A percentile compares a stretch with the other conserved stretches of the same genome.
These are phyloP conservation scores for Gymnothorax javanicus DNA, from an alignment of 2,797 vertebrate genomes.

Conservation along the genomic window DNA sequence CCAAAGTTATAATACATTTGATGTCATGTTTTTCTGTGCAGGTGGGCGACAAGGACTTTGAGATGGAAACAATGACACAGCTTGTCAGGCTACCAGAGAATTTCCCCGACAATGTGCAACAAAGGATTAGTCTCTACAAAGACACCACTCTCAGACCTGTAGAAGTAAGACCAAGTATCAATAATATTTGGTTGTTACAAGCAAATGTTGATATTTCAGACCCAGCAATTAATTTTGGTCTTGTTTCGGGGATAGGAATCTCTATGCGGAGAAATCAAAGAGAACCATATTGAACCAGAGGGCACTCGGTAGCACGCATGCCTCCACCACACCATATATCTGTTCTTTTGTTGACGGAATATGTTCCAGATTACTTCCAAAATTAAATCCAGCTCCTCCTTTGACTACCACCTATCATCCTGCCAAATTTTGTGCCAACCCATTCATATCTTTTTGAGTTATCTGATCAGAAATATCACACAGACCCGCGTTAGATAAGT, in stretches of 20 bases:
- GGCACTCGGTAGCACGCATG: no score
- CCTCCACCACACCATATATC: no score
- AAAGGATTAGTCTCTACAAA: constrained; percentile 73
- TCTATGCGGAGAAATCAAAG: neutral
- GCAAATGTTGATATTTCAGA: neutral
- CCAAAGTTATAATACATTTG: neutral
- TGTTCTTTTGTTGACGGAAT: no score
- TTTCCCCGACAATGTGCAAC: constrained; percentile 67
- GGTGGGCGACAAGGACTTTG: constrained; percentile 52
- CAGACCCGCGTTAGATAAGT: no score
- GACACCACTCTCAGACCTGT: constrained; percentile 77
- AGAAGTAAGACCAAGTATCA: constrained; percentile 71
- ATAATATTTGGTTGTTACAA: neutral
- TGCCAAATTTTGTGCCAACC: no score
- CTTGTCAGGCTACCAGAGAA: constrained; percentile 82
- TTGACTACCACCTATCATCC: no score
- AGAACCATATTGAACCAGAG: neutral
- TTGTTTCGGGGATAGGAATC: neutral
- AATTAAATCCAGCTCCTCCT: no score
- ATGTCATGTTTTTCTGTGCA: constrained; percentile 35
- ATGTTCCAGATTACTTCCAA: no score
- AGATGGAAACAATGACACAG: constrained; percentile 62
- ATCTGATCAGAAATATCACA: no score
- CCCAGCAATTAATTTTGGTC: neutral
- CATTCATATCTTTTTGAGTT: no score